phyloP scores from a whole-genome alignment of 1,140 invertebrate species.

The Helicoverpa armigera region DNA sequence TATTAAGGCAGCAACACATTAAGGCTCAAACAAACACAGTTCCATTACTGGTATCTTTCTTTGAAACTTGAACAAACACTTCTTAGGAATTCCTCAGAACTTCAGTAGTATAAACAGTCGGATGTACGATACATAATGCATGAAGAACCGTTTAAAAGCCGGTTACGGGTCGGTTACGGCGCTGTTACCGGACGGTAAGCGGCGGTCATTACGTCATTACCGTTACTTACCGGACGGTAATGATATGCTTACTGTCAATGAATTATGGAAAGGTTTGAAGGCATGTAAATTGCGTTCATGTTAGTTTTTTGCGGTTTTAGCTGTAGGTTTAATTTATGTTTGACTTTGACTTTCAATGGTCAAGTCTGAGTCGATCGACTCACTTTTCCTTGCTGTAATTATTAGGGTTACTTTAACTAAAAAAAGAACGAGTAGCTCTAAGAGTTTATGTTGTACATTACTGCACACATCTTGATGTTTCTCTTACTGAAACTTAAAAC shows the following conservation, averaged over 20 bases:
- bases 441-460: no score
- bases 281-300: not conserved
- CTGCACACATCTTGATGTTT: no score
- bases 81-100: constrained; percentile 20
- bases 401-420: no score
- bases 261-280: constrained; percentile 29
- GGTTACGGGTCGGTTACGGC: not conserved
- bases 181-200: constrained; percentile 20
- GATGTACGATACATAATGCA: constrained; percentile 22
- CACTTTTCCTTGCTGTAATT: no score
- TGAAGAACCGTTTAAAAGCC: constrained; percentile 42
- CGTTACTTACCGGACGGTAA: constrained; percentile 37
- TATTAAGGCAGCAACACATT: not conserved
- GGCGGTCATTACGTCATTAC: constrained; percentile 43
- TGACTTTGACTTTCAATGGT: no score
- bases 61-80: constrained; percentile 7
- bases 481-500: no score
- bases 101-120: constrained; percentile 13
- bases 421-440: no score
- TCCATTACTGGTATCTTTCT: not conserved
- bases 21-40: not conserved
- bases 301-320: not conserved
- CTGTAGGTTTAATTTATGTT: not conserved
- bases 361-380: no score
- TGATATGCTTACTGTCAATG: constrained; percentile 42